Conservation (phyloP, 2,888 invertebrate species). For the Mythimna loreyi region DNA sequence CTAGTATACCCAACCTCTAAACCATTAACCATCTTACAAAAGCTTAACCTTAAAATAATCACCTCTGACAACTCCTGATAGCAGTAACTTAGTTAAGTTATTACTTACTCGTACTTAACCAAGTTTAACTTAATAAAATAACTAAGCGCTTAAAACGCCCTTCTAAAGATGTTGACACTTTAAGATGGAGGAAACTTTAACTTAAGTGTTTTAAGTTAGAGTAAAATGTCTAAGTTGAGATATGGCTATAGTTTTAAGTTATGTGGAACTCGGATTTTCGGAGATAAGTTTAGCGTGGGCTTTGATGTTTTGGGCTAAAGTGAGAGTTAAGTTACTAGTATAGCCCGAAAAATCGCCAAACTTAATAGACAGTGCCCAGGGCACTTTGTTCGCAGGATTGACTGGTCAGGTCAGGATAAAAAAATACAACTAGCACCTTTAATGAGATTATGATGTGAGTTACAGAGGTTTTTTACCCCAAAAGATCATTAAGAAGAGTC, state of each 20-base stretch:
- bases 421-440: no score
- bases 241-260: conserved; percentile 43
- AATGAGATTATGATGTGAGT: no score
- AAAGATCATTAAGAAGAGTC: no score
- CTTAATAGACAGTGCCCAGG: no score
- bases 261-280: conserved; percentile 21
- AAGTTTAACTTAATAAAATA: conserved; percentile 66
- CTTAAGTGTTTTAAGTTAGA: conserved; percentile 53
- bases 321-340: not conserved
- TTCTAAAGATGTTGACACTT: conserved; percentile 65
- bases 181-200: conserved; percentile 52
- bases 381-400: not conserved
- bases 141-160: conserved; percentile 63
- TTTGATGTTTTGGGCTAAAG: conserved; percentile 8
- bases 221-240: conserved; percentile 37
- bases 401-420: not conserved
- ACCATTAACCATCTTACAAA: conserved; percentile 25
- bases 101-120: conserved; percentile 59
- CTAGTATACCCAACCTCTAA: not conserved
- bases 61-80: conserved; percentile 61
- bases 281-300: not conserved
- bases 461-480: no score
- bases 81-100: conserved; percentile 58
- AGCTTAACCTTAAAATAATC: conserved; percentile 61
- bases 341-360: no score